Evolutionary conservation across 1,140 invertebrate genomes (phyloP), one percentile per base, ranked within the genome.

Genomic region (Diabrotica undecimpunctata): DNA sequence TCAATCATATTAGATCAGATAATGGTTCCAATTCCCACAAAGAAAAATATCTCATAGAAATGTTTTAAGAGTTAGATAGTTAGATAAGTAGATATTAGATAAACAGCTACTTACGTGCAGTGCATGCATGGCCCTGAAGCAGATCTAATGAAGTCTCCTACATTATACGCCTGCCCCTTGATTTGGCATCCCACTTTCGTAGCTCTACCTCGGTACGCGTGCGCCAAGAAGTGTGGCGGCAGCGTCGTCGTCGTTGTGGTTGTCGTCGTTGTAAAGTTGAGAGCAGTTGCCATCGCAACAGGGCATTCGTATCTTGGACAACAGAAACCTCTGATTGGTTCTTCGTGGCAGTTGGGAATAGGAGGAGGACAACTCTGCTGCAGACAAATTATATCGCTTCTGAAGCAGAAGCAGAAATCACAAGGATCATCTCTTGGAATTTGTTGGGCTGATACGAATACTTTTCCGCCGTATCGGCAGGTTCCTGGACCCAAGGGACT

Each of bases 351-450:
- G 38, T 90, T 90, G 51, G 89, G 86, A 70, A 96, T 95, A 54
- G 95, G 95, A 37, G 94, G 94, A 58, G 95, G 95, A 81, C 95
- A 97, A 74, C 92, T 94, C 78, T 97, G 95, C 80, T 96, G 94
- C 52, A 97, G 81, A 73, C 95, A 97, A 70, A 97, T 96, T 68
- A 97, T 96, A 75, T 96, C 95, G 76, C 93, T 94, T 79, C 94
- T 86, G 84, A 96, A 97, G 83, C 95, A 97, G 88, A 97, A 97
- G 80, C 95, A 97, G 83, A 96, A 97, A 76, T 96, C 94, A 77
- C 95, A 97, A 37, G 94, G 93, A 82, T 97, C 93, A 66, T 95
- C 91, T 70, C 94, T 83, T 14, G 94, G 94, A 68, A 97, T 95
- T 82, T 97, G 95, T 81, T 96, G 94, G 5, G 94, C 94, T 0